A percentile compares a stretch with the other conserved stretches of the same genome.
These are phyloP conservation scores for Aspidapion aeneum DNA, from an alignment of 2,888 invertebrate species.

Conservation along the genomic window DNA sequence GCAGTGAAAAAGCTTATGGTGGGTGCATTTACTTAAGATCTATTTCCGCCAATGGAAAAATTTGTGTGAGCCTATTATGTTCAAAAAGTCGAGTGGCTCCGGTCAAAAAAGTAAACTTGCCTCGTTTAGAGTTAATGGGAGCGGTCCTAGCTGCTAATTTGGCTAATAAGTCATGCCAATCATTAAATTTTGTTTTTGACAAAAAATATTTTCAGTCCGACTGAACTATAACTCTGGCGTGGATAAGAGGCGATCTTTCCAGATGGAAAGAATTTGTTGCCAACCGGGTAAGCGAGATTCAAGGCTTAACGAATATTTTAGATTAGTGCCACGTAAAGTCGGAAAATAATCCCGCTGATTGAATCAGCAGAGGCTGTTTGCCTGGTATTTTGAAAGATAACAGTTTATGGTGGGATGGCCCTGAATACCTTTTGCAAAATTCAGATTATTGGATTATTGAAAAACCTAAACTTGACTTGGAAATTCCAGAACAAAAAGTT, in stretches of 20 bases:
- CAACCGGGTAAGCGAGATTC: constrained; percentile 2
- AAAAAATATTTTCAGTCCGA: not conserved
- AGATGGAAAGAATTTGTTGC: not conserved
- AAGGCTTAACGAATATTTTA: not conserved
- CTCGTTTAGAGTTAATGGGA: constrained; percentile 9
- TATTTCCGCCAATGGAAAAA: not conserved
- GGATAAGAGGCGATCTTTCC: not conserved
- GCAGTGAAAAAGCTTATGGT: constrained; percentile 3
- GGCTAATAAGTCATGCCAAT: not conserved
- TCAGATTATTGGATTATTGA: not conserved
- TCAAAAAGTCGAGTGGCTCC: constrained; percentile 15
- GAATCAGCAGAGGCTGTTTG: not conserved
- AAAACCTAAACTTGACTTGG: not conserved
- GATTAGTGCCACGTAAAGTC: constrained; percentile 2
- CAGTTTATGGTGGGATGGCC: constrained; percentile 14
- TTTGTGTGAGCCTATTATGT: constrained; percentile 4
- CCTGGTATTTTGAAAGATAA: not conserved
- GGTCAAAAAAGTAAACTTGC: constrained; percentile 11
- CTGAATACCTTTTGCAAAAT: constrained; percentile 1
- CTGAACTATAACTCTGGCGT: not conserved
- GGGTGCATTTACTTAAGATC: not conserved
- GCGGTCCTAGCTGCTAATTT: not conserved
- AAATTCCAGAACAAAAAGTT: constrained; percentile 4
- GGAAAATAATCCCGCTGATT: constrained; percentile 1
- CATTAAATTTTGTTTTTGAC: not conserved